Base-by-base conservation (phyloP, 2,113 vertebrate genomes). In the Indicator indicator region DNA sequence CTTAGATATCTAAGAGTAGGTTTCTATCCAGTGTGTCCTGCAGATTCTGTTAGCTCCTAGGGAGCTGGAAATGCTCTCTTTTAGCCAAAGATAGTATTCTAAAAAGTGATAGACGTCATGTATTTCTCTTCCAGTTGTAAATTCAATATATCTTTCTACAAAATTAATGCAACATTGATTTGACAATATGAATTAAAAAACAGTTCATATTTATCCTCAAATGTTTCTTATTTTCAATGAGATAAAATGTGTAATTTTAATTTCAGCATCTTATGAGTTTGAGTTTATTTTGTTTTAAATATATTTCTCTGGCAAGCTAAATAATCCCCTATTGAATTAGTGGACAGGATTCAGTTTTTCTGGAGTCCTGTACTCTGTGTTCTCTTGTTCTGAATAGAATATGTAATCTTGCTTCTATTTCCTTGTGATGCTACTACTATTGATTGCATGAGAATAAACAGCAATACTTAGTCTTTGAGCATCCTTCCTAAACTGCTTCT, bases 391-490 rank as follows among this genome's bases (percentile, higher is more conserved):
- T 72, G 54, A 89, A 84, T 30, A 75, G 33, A 90, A 68, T 60
- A 54, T 30, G n/a, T 63, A 59, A 86, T 60, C 36, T 46, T 68
- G 28, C 33, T 88, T 79, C 36, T 56, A 20, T 62, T 76, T 90
- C 54, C 64, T 90, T 69, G 20, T 63, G 64, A 55, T 74, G 30
- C 2, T 86, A 21, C 56, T 73, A 11, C 40, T 86, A 56, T 59
- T 90, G 80, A 77, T 64, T 86, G 48, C 21, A 54, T 33, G 24
- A 88, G 60, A 88, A 92, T 40, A 83, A 95, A 68, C 54, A 94
- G 23, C n/a, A 88, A 83, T 69, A 40, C 11, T 79, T 87, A 56
- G 79, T 76, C 68, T 86, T 86, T 12, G 1, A 70, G 9, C 83
- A 60, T 78, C 62, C 6, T 1, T 78, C 48, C 74, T 92, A 44